A percentile compares a stretch with the other conserved stretches of the same genome.
These are phyloP conservation scores for Odontocerum albicorne DNA, from an alignment of 2,888 invertebrate species.

Conservation along the genomic window DNA sequence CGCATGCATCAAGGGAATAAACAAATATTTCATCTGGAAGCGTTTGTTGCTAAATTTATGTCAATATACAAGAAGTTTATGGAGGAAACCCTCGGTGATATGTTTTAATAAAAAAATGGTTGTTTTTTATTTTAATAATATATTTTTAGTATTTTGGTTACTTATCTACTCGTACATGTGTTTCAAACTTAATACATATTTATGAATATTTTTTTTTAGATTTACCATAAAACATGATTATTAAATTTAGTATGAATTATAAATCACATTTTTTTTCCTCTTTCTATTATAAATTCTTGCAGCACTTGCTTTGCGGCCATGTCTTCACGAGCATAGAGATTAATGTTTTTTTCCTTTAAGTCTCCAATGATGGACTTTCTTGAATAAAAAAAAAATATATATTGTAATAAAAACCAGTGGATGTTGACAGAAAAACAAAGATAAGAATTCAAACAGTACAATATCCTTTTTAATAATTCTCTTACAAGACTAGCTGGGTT, in stretches of 20 bases:
- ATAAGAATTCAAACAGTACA: too few relatives aligned
- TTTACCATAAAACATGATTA: background rate
- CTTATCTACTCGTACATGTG: background rate
- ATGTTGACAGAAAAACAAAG: too few relatives aligned
- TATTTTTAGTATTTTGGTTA: background rate
- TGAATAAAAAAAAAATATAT: too few relatives aligned
- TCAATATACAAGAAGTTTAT: slow-evolving; percentile 87
- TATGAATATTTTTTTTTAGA: background rate
- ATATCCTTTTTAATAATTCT: too few relatives aligned
- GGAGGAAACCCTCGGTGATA: slow-evolving; percentile 68
- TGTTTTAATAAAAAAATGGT: slow-evolving; percentile 44
- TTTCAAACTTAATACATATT: background rate
- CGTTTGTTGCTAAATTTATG: slow-evolving; percentile 97
- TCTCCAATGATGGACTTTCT: slow-evolving; percentile 28
- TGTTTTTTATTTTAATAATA: background rate
- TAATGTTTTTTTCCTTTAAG: slow-evolving; percentile 6
- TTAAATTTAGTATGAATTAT: background rate
- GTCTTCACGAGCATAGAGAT: slow-evolving; percentile 18
- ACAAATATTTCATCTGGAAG: slow-evolving; percentile 95
- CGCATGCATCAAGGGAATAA: slow-evolving; percentile 91
- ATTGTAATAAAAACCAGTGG: too few relatives aligned
- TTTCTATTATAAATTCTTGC: slow-evolving; percentile 12
- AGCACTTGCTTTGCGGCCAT: slow-evolving; percentile 2
- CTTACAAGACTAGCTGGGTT: too few relatives aligned
- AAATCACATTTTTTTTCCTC: background rate